These are phyloP conservation scores for Anser cygnoides DNA, from an alignment of 2,113 vertebrate species.

Conservation along the genomic window DNA sequence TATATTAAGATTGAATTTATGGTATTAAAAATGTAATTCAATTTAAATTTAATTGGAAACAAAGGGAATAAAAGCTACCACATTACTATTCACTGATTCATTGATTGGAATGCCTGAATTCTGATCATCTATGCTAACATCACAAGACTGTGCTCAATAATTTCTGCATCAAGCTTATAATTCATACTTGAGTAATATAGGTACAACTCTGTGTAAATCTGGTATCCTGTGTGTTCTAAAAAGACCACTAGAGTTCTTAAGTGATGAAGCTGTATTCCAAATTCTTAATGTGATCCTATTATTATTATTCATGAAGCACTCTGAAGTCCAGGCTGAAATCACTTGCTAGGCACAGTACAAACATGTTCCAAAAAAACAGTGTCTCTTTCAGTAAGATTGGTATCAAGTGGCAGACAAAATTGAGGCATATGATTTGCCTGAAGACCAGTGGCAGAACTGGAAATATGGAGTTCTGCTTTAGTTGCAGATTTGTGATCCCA, in stretches of 20 bases:
- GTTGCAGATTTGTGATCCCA: neutral
- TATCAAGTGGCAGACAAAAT: neutral
- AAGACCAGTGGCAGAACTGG: neutral
- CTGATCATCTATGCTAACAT: neutral
- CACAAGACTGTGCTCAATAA: neutral
- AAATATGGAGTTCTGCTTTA: neutral
- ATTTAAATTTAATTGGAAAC: slow-evolving; percentile 54
- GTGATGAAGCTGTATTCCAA: neutral
- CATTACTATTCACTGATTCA: slow-evolving; percentile 43
- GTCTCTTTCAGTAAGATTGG: neutral
- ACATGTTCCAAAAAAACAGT: neutral
- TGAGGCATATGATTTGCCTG: neutral
- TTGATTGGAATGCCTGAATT: slow-evolving; percentile 16
- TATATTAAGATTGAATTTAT: slow-evolving; percentile 26
- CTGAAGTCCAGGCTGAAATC: neutral
- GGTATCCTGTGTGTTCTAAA: neutral
- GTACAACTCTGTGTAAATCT: neutral
- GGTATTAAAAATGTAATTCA: neutral
- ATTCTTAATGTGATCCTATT: neutral
- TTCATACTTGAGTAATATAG: neutral
- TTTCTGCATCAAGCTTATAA: neutral
- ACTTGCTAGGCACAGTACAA: neutral
- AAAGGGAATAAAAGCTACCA: neutral
- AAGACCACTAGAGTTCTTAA: neutral
- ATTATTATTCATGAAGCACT: neutral